phyloP scores from a whole-genome alignment of 2,888 invertebrate genomes.

The Agriopis aurantiaria region DNA sequence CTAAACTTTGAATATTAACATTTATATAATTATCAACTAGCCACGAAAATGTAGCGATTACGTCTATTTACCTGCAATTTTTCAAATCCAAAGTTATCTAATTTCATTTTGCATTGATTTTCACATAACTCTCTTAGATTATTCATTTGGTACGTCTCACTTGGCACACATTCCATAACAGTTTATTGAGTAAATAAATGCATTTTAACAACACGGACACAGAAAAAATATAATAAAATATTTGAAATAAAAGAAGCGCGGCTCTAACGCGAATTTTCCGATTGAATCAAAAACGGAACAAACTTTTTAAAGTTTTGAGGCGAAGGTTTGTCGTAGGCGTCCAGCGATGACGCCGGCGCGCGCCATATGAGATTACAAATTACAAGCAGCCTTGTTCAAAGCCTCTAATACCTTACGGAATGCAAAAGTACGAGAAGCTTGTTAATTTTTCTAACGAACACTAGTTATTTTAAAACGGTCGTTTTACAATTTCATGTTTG shows the following conservation, averaged over 20 bases:
- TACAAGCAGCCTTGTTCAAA: slow-evolving; percentile 62
- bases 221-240: neutral
- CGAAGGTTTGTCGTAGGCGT: slow-evolving; percentile 72
- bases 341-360: slow-evolving; percentile 71
- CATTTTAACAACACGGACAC: slow-evolving; percentile 8
- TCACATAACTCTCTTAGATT: slow-evolving; percentile 37
- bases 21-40: too few species aligned
- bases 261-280: slow-evolving; percentile 1
- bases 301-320: slow-evolving; percentile 45
- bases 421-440: slow-evolving; percentile 60
- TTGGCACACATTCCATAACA: slow-evolving; percentile 25
- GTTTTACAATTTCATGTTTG: slow-evolving; percentile 55
- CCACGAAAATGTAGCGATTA: neutral
- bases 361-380: slow-evolving; percentile 70
- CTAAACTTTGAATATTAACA: too few species aligned
- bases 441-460: slow-evolving; percentile 59
- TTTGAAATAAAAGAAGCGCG: slow-evolving; percentile 19
- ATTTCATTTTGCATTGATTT: slow-evolving; percentile 68
- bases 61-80: slow-evolving; percentile 73
- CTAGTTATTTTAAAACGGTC: slow-evolving; percentile 59
- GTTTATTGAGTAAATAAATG: neutral
- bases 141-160: slow-evolving; percentile 45
- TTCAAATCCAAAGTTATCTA: slow-evolving; percentile 83
- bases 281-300: slow-evolving; percentile 29
- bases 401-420: slow-evolving; percentile 62